These are phyloP conservation scores for Netta rufina DNA, from an alignment of 2,797 vertebrate genomes.

Conservation along the genomic window DNA sequence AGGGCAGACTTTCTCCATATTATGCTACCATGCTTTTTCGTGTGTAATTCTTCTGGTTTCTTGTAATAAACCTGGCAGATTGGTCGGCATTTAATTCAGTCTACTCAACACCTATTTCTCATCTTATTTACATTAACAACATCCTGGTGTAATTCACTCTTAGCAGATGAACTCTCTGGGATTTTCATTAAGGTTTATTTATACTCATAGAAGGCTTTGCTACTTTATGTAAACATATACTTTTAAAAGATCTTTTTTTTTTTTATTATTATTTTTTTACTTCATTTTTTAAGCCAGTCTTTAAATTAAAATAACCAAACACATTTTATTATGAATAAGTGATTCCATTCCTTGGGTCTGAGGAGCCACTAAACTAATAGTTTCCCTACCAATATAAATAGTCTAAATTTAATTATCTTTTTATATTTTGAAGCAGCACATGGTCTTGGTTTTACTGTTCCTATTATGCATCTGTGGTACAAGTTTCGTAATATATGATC, in stretches of 20 bases:
- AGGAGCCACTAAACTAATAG: neutral
- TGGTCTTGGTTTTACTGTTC: neutral
- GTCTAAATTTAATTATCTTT: neutral
- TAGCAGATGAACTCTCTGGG: neutral
- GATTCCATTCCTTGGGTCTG: neutral
- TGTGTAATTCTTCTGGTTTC: neutral
- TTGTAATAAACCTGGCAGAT: neutral
- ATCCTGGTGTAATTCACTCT: neutral
- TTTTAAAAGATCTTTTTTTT: neutral
- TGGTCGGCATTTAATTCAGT: neutral
- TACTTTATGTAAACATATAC: neutral
- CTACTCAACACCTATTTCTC: neutral
- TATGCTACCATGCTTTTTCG: neutral
- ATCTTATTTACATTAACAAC: neutral
- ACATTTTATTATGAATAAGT: neutral
- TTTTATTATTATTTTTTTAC: neutral
- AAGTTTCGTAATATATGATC: neutral
- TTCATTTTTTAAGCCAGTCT: neutral
- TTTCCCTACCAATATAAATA: neutral
- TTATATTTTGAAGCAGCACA: neutral
- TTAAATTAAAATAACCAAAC: neutral
- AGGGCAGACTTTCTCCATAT: neutral
- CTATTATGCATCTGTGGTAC: neutral
- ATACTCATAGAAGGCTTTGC: neutral
- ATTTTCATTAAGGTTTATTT: neutral